These are phyloP conservation scores for Amniataba percoides DNA, from an alignment of 2,797 vertebrate species.

Conservation along the genomic window DNA sequence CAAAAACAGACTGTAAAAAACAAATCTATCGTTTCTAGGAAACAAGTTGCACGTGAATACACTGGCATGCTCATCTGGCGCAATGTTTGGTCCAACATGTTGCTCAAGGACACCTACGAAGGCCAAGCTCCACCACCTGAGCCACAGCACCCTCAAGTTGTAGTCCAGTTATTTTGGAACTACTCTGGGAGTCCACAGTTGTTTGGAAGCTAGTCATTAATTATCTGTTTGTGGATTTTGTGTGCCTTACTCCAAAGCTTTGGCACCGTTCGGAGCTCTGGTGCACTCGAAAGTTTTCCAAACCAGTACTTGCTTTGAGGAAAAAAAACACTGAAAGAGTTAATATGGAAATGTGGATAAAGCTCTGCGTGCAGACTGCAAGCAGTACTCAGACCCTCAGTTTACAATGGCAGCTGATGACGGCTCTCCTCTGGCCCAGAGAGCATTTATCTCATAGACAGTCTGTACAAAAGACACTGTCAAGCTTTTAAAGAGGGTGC, in stretches of 20 bases:
- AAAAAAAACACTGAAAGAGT: not conserved
- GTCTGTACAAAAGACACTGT: conserved; percentile 6
- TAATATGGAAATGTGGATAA: not conserved
- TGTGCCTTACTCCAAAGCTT: not conserved
- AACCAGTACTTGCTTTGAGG: not conserved
- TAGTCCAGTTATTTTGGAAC: not conserved
- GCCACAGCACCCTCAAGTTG: not conserved
- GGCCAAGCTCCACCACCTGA: not conserved
- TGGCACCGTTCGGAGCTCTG: not conserved
- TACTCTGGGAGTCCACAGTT: not conserved
- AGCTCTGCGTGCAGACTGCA: not conserved
- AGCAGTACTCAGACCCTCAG: not conserved
- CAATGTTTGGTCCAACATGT: not conserved
- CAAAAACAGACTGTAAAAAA: not conserved
- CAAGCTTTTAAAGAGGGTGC: conserved; percentile 5
- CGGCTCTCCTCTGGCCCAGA: conserved; percentile 5
- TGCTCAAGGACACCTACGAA: not conserved
- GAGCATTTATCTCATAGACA: conserved; percentile 17
- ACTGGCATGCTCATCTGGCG: not conserved
- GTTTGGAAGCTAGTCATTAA: not conserved
- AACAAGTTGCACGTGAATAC: not conserved
- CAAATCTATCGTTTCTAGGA: not conserved
- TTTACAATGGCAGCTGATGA: conserved; percentile 2
- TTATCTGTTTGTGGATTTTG: not conserved
- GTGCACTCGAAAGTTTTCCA: not conserved